These are phyloP conservation scores for Bimastos eiseni DNA, from an alignment of 2,888 invertebrate genomes.

Conservation along the genomic window DNA sequence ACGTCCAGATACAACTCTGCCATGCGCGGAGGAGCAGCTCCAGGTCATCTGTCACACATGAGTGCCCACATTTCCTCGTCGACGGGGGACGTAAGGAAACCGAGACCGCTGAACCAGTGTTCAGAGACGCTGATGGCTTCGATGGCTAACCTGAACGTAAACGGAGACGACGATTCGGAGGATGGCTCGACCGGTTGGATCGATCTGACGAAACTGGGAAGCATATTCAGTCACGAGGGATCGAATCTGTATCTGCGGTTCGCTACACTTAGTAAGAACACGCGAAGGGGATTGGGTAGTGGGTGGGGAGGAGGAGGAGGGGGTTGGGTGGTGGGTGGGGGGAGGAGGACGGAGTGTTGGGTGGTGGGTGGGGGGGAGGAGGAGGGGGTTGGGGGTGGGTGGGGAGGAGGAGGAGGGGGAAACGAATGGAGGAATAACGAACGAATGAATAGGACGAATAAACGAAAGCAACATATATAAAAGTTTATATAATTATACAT, in stretches of 20 bases:
- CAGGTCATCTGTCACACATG: background rate
- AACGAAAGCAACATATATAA: background rate
- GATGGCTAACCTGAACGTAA: background rate
- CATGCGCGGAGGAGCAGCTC: background rate
- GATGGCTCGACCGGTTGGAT: constrained; percentile 27
- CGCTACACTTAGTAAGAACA: constrained; percentile 54
- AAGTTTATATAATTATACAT: no score
- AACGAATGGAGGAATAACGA: no score
- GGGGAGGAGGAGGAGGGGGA: no score
- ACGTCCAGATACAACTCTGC: background rate
- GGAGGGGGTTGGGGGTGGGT: no score
- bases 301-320: no score
- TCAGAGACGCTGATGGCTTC: background rate
- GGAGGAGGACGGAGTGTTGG: no score
- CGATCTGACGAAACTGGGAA: constrained; percentile 33
- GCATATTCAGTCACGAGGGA: constrained; percentile 46
- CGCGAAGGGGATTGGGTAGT: background rate
- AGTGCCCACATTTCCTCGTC: background rate
- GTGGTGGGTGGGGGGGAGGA: no score
- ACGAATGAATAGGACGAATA: background rate
- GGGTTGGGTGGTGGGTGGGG: no score
- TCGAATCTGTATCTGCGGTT: constrained; percentile 60
- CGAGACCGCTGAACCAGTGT: background rate
- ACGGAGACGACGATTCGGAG: constrained; percentile 15
- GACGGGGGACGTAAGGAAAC: constrained; percentile 8